Percentiles rank a stretch among this genome's conserved stretches.
phyloP scores from a whole-genome alignment of 2,113 vertebrate genomes.

The Holacanthus passer region DNA sequence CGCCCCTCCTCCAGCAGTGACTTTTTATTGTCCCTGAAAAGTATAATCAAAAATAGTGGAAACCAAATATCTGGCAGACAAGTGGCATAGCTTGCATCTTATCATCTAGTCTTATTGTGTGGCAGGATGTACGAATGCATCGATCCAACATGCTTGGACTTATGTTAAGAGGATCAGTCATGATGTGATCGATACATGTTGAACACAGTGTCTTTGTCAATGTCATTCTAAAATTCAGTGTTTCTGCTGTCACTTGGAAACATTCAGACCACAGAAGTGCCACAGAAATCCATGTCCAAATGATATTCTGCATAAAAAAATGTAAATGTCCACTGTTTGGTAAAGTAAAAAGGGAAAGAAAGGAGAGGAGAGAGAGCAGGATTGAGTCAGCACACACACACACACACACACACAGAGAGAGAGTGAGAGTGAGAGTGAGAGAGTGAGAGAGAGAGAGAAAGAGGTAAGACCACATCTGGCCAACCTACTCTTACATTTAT shows the following conservation, averaged over 20 bases:
- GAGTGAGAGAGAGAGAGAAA: too few relatives aligned
- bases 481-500: too few relatives aligned
- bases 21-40: conserved; percentile 81
- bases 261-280: neutral
- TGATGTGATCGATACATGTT: neutral
- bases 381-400: too few relatives aligned
- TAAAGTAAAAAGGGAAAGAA: too few relatives aligned
- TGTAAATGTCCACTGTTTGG: too few relatives aligned
- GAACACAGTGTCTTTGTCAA: neutral
- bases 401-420: too few relatives aligned
- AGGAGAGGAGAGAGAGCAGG: too few relatives aligned
- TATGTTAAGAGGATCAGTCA: neutral
- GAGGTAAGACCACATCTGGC: too few relatives aligned
- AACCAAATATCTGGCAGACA: neutral
- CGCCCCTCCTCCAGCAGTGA: conserved; percentile 93
- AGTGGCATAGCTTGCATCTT: neutral
- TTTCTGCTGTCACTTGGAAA: neutral
- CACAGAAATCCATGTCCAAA: neutral
- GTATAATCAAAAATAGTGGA: neutral
- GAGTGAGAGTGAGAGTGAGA: too few relatives aligned
- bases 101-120: neutral
- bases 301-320: neutral
- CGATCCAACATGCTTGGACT: neutral
- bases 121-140: neutral
- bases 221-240: neutral